These are phyloP conservation scores for Mus musculus DNA, from an alignment of 2,113 vertebrate species.

Conservation along the genomic window DNA sequence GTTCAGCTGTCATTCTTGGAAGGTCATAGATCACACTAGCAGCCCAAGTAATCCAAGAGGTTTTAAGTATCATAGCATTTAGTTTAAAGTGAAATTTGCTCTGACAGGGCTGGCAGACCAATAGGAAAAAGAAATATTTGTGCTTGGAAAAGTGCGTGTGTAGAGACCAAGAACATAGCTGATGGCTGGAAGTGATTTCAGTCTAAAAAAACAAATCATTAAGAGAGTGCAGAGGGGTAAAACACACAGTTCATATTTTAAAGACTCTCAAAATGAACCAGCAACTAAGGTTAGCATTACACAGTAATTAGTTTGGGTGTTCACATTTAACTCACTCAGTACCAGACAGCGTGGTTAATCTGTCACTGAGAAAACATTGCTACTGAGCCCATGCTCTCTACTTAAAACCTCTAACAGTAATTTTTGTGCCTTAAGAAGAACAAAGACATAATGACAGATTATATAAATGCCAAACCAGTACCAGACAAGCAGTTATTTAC, in stretches of 20 bases:
- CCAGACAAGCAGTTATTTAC: slow-evolving; percentile 70
- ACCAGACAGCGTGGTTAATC: slow-evolving; percentile 60
- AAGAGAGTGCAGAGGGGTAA: slow-evolving; percentile 94
- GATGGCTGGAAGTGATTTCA: slow-evolving; percentile 98
- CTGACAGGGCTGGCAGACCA: slow-evolving; percentile 93
- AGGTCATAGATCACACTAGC: slow-evolving; percentile 89
- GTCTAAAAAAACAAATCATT: slow-evolving; percentile 97
- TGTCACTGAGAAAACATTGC: slow-evolving; percentile 55
- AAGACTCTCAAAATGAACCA: slow-evolving; percentile 89
- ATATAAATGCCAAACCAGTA: slow-evolving; percentile 69
- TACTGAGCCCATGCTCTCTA: not conserved
- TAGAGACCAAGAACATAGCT: slow-evolving; percentile 89
- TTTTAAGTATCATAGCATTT: slow-evolving; percentile 90
- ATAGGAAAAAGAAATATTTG: slow-evolving; percentile 95
- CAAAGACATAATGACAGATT: slow-evolving; percentile 69
- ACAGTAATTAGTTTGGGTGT: slow-evolving; percentile 86
- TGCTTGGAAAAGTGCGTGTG: slow-evolving; percentile 88
- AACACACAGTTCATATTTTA: slow-evolving; percentile 97
- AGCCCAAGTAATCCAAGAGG: slow-evolving; percentile 89
- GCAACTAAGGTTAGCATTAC: slow-evolving; percentile 88
- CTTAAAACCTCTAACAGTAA: slow-evolving; percentile 50
- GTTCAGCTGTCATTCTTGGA: slow-evolving; percentile 89
- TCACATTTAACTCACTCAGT: slow-evolving; percentile 86
- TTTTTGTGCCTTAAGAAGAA: slow-evolving; percentile 65
- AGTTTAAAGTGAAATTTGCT: slow-evolving; percentile 92